Conservation (phyloP, 1,140 invertebrate species). For the Nasonia longicornis region DNA sequence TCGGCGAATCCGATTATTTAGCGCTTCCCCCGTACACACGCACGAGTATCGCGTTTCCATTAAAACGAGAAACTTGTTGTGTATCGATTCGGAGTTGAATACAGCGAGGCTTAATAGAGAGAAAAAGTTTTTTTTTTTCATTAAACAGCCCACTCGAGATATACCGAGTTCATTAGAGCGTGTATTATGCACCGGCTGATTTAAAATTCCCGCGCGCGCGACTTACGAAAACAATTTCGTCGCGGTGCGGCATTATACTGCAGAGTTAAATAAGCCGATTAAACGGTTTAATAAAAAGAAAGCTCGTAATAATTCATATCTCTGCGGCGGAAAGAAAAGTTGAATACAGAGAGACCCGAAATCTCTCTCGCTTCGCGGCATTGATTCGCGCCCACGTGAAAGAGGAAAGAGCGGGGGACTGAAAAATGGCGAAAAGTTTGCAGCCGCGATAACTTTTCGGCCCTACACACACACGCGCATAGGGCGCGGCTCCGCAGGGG, state of each 20-base stretch:
- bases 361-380: not conserved
- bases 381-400: not conserved
- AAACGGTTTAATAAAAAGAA: not conserved
- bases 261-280: not conserved
- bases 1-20: too few relatives aligned
- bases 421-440: conserved; percentile 51
- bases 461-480: conserved; percentile 16
- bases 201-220: not conserved
- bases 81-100: too few relatives aligned
- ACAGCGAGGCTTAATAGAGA: not conserved
- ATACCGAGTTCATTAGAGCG: not conserved
- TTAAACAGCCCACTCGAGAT: not conserved
- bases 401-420: conserved; percentile 34
- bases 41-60: too few relatives aligned
- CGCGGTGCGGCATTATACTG: too few relatives aligned
- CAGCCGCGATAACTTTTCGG: conserved; percentile 49
- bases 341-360: not conserved
- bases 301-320: not conserved
- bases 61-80: too few relatives aligned
- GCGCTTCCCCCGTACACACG: too few relatives aligned
- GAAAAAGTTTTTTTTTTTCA: not conserved
- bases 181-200: not conserved
- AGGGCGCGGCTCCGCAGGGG: conserved; percentile 64
- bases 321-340: not conserved
- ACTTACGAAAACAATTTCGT: not conserved